Evolutionary conservation across 1,140 invertebrate species (phyloP).

Genomic region (Scaptomyza graminum): DNA sequence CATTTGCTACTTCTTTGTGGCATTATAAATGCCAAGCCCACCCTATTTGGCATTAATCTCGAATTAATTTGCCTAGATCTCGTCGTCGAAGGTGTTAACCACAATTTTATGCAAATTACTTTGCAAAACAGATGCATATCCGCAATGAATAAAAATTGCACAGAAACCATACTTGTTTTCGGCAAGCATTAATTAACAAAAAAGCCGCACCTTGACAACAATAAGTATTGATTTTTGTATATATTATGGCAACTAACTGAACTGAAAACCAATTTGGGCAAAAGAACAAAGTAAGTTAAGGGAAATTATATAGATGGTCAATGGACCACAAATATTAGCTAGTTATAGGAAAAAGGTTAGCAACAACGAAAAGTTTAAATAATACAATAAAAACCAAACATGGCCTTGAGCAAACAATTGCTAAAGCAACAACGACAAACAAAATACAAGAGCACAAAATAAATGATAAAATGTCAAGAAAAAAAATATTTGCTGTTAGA

Average conservation of each 20-base stretch:
- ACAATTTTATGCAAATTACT: slow-evolving; percentile 70
- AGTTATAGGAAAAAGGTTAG: slow-evolving; percentile 50
- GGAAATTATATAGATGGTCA: slow-evolving; percentile 26
- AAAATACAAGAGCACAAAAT: neutral
- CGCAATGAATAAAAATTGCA: slow-evolving; percentile 63
- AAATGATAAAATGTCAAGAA: slow-evolving; percentile 51
- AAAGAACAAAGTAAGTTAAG: slow-evolving; percentile 17
- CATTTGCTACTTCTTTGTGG: neutral
- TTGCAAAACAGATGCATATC: slow-evolving; percentile 62
- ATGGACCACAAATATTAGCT: slow-evolving; percentile 70
- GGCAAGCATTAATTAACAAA: slow-evolving; percentile 58
- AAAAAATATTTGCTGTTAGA: slow-evolving; percentile 48
- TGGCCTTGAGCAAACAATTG: slow-evolving; percentile 41
- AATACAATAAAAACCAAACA: neutral
- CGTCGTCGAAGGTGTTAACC: slow-evolving; percentile 62
- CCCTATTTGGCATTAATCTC: slow-evolving; percentile 5
- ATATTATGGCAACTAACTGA: neutral
- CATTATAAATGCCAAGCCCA: neutral
- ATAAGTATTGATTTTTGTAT: slow-evolving; percentile 6
- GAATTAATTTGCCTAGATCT: slow-evolving; percentile 19
- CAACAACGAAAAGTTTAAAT: slow-evolving; percentile 7
- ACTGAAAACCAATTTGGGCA: neutral
- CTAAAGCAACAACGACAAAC: slow-evolving; percentile 12
- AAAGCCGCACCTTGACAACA: slow-evolving; percentile 48
- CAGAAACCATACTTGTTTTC: slow-evolving; percentile 32